Conservation (phyloP, 2,113 vertebrate species). For the Progne subis region DNA sequence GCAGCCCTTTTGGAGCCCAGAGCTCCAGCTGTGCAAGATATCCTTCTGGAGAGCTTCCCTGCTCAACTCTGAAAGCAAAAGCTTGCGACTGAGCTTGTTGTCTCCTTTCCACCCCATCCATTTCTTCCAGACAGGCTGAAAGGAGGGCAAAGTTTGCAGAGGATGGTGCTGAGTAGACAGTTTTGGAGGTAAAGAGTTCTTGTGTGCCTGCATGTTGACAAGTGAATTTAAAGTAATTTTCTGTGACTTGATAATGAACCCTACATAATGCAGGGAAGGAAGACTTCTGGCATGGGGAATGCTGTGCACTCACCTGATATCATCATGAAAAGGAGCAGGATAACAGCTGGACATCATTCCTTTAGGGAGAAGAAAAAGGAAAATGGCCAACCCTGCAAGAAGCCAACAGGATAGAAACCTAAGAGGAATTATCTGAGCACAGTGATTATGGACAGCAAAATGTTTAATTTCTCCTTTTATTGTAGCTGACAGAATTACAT, state of each 20-base stretch:
- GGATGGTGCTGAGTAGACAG: background rate
- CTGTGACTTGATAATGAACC: background rate
- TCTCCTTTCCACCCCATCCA: background rate
- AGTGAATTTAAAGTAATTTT: background rate
- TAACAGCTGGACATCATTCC: background rate
- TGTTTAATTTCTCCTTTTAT: background rate
- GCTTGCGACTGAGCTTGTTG: background rate
- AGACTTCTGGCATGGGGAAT: background rate
- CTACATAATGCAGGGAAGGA: background rate
- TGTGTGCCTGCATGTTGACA: background rate
- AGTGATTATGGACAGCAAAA: background rate
- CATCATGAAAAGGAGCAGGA: background rate
- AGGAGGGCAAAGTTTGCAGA: background rate
- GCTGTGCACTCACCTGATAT: background rate
- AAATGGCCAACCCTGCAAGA: background rate
- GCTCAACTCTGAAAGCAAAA: background rate
- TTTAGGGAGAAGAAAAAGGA: background rate
- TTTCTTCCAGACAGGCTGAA: background rate
- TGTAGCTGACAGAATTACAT: background rate
- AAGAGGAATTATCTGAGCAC: background rate
- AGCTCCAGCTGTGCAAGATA: background rate
- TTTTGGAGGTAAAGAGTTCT: background rate
- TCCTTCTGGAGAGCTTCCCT: background rate
- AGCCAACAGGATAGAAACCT: background rate
- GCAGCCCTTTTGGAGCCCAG: background rate